Evolutionary conservation across 2,888 invertebrate species (phyloP).

Genomic region (Tyria jacobaeae): DNA sequence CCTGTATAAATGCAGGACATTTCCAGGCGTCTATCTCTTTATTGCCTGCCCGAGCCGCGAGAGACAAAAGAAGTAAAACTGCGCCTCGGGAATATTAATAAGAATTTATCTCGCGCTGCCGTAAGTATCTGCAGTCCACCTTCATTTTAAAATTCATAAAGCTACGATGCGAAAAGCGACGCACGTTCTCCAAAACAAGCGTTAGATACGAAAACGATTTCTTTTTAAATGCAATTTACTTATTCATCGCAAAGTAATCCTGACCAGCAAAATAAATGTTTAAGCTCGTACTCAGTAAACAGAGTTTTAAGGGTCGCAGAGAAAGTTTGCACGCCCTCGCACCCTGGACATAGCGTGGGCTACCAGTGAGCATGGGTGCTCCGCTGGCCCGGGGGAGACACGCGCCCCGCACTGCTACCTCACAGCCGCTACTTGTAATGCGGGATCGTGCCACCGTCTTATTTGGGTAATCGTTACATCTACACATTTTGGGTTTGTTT

Average conservation of each 20-base stretch:
- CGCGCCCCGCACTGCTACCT: conserved; percentile 42
- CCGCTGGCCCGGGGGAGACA: conserved; percentile 28
- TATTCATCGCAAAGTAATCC: conserved; percentile 68
- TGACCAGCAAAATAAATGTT: conserved; percentile 63
- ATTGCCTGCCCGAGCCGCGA: conserved; percentile 70
- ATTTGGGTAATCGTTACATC: conserved; percentile 53
- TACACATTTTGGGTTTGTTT: conserved; percentile 26
- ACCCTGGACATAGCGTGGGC: conserved; percentile 51
- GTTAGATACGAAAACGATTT: conserved; percentile 52
- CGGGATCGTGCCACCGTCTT: conserved; percentile 54
- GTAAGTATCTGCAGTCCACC: conserved; percentile 54
- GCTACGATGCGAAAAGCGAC: conserved; percentile 35
- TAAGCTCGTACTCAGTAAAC: conserved; percentile 60
- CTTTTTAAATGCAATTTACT: conserved; percentile 66
- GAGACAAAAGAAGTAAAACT: conserved; percentile 80
- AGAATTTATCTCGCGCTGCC: conserved; percentile 70
- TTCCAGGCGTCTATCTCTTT: conserved; percentile 80
- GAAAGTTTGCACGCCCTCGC: conserved; percentile 63
- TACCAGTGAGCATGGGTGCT: conserved; percentile 33
- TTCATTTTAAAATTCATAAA: conserved; percentile 65
- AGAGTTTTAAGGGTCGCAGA: conserved; percentile 59
- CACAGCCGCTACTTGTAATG: conserved; percentile 51
- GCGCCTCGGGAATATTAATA: conserved; percentile 77
- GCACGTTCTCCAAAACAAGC: conserved; percentile 48
- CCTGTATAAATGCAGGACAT: conserved; percentile 82